phyloP scores from a whole-genome alignment of 2,797 vertebrate genomes.

The Momotus momota region DNA sequence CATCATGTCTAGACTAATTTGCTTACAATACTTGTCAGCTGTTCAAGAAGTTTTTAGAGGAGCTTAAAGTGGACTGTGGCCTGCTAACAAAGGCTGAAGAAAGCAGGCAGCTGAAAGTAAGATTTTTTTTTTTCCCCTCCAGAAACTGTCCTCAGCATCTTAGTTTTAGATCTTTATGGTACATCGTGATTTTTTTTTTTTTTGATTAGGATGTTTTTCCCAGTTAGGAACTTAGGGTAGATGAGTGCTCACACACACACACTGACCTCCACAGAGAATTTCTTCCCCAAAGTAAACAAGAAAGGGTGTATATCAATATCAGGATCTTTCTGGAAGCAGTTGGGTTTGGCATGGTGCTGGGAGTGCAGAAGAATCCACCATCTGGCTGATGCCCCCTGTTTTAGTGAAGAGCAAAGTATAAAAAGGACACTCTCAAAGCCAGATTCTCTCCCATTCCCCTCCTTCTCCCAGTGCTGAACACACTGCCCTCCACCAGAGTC shows the following conservation, averaged over 20 bases:
- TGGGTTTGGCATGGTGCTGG: conserved; percentile 84
- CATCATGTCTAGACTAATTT: background rate
- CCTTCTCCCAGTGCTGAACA: background rate
- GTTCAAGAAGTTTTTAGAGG: background rate
- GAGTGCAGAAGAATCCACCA: conserved; percentile 85
- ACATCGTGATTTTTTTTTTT: background rate
- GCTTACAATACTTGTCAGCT: background rate
- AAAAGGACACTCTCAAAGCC: background rate
- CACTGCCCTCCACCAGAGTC: background rate
- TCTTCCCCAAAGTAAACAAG: conserved; percentile 81
- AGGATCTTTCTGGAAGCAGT: conserved; percentile 82
- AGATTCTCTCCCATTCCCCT: background rate
- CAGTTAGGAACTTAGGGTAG: background rate
- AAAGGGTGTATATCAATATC: conserved; percentile 83
- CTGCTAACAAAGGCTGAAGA: background rate
- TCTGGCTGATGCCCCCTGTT: conserved; percentile 80
- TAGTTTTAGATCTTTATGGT: background rate
- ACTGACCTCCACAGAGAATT: conserved; percentile 81
- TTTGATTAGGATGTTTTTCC: background rate
- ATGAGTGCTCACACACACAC: accelerated
- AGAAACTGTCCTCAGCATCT: background rate
- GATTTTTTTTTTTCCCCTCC: background rate
- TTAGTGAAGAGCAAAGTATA: background rate
- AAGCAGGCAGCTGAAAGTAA: background rate
- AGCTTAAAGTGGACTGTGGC: background rate